phyloP scores from a whole-genome alignment of 2,888 invertebrate genomes.

The Heteropelma amictum region DNA sequence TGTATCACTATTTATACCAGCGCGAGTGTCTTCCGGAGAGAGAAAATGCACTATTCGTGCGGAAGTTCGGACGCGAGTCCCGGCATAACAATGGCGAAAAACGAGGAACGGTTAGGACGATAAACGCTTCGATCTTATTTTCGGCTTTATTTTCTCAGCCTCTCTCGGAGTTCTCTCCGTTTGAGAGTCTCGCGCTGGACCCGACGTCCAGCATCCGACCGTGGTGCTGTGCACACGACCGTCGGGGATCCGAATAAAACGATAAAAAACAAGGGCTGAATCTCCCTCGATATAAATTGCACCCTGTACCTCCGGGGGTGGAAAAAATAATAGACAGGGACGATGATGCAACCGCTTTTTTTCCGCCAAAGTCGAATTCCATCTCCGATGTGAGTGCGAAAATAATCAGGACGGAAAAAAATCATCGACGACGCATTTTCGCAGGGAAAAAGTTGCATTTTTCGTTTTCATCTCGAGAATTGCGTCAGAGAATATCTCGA shows the following conservation, averaged over 20 bases:
- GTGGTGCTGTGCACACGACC: background rate
- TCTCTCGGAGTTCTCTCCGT: background rate
- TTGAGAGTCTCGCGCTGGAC: background rate
- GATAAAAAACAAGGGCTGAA: background rate
- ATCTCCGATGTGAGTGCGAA: background rate
- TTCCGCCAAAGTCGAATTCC: too few species aligned
- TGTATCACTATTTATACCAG: background rate
- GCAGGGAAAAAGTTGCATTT: background rate
- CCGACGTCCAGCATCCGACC: background rate
- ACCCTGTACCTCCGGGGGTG: too few species aligned
- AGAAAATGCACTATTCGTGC: constrained; percentile 64
- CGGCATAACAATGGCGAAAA: constrained; percentile 64
- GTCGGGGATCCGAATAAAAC: constrained; percentile 2
- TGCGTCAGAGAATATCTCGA: too few species aligned
- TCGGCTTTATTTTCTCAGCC: constrained; percentile 4
- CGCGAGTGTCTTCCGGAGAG: background rate
- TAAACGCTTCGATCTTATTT: constrained; percentile 44
- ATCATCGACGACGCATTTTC: background rate
- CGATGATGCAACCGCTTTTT: too few species aligned
- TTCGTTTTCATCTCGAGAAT: too few species aligned
- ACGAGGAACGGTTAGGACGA: constrained; percentile 50
- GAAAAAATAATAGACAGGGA: too few species aligned
- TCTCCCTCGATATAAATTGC: too few species aligned
- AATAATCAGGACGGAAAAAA: background rate
- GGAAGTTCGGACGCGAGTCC: constrained; percentile 64